These are phyloP conservation scores for Sarotherodon lohbergeri DNA, from an alignment of 2,113 vertebrate genomes.

Conservation along the genomic window DNA sequence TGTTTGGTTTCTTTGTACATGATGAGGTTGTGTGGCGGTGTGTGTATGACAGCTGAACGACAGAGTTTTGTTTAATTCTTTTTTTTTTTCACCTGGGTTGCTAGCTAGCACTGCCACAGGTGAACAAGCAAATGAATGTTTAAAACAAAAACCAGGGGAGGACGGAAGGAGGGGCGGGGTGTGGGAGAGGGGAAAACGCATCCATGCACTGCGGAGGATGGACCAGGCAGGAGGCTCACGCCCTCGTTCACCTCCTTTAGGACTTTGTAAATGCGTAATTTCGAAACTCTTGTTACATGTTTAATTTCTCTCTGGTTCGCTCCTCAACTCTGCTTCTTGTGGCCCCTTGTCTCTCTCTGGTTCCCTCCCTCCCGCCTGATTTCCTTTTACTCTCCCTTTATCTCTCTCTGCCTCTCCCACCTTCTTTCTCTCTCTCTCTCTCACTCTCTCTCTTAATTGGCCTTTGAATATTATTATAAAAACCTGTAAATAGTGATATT, in stretches of 20 bases:
- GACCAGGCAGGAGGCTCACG: conserved; percentile 41
- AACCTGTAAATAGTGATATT: conserved; percentile 93
- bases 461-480: conserved; percentile 85
- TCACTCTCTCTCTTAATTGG: conserved; percentile 64
- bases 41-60: conserved; percentile 60
- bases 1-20: conserved; percentile 77
- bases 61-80: not conserved
- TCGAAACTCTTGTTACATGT: conserved; percentile 79
- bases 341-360: conserved; percentile 46
- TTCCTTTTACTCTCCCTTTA: conserved; percentile 35
- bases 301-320: conserved; percentile 69
- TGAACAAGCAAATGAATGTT: conserved; percentile 92
- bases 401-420: conserved; percentile 51
- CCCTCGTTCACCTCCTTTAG: conserved; percentile 77
- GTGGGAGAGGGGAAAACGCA: conserved; percentile 69
- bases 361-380: conserved; percentile 11
- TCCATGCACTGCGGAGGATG: conserved; percentile 81
- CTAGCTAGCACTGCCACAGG: conserved; percentile 69
- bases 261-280: conserved; percentile 88
- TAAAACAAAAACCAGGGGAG: conserved; percentile 33
- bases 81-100: conserved; percentile 37
- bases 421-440: conserved; percentile 49
- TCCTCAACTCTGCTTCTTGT: conserved; percentile 70
- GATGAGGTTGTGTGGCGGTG: conserved; percentile 74
- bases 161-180: conserved; percentile 38